Percentiles rank a stretch among this genome's conserved stretches.
These are phyloP conservation scores for Lissonota sp. DNA, from an alignment of 2,888 invertebrate genomes.

Conservation along the genomic window DNA sequence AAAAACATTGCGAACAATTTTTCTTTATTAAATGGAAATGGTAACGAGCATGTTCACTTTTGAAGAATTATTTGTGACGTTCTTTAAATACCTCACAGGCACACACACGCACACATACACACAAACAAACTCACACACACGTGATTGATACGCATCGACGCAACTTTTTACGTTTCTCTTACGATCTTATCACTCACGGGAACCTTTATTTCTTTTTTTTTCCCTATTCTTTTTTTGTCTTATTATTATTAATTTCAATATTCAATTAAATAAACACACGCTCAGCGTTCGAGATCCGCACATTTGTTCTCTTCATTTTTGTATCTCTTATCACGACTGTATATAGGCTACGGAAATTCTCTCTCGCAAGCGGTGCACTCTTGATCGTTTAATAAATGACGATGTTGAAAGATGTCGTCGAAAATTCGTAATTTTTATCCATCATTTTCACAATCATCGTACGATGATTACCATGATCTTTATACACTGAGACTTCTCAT, in stretches of 20 bases:
- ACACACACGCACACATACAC: slow-evolving; percentile 40
- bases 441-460: slow-evolving; percentile 1
- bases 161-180: slow-evolving; percentile 34
- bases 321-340: slow-evolving; percentile 31
- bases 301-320: slow-evolving; percentile 10
- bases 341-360: slow-evolving; percentile 44
- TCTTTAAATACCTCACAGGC: slow-evolving; percentile 62
- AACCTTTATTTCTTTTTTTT: slow-evolving; percentile 22
- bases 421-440: slow-evolving; percentile 2
- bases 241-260: slow-evolving; percentile 7
- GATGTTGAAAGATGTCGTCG: slow-evolving; percentile 12
- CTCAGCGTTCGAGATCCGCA: slow-evolving; percentile 56
- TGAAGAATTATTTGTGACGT: slow-evolving; percentile 43
- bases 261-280: slow-evolving; percentile 54
- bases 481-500: slow-evolving; percentile 58
- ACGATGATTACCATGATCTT: slow-evolving; percentile 52
- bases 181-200: slow-evolving; percentile 23
- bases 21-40: slow-evolving; percentile 48
- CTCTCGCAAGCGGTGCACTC: slow-evolving; percentile 60
- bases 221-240: neutral
- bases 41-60: slow-evolving; percentile 53
- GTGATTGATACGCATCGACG: slow-evolving; percentile 37
- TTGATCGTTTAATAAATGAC: slow-evolving; percentile 40
- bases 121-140: slow-evolving; percentile 32
- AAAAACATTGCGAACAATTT: slow-evolving; percentile 10